Percentiles rank a stretch among this genome's conserved stretches.
Conservation (phyloP, 2,113 vertebrate genomes). For the Bambusicola thoracicus region DNA sequence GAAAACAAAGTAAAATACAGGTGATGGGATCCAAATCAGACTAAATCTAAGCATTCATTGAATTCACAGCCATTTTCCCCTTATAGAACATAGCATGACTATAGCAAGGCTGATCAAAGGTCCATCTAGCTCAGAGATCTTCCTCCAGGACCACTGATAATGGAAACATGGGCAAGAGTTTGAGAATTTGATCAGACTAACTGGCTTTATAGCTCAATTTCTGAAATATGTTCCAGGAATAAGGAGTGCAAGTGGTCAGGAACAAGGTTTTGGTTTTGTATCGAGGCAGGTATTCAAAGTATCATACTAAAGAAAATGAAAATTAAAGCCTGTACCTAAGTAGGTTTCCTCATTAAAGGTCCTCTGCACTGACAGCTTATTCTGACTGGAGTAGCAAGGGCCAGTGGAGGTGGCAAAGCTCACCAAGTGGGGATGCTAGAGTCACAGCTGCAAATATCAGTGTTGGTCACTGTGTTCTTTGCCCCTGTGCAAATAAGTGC, state of each 20-base stretch:
- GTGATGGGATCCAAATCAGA: background rate
- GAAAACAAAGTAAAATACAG: background rate
- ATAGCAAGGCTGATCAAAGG: background rate
- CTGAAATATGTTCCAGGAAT: background rate
- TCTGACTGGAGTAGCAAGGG: background rate
- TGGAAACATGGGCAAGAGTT: background rate
- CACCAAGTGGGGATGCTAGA: background rate
- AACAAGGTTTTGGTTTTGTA: background rate
- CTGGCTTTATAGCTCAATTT: background rate
- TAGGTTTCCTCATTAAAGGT: background rate
- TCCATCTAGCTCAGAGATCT: background rate
- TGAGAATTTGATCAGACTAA: background rate
- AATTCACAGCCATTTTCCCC: background rate
- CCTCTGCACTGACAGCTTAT: background rate
- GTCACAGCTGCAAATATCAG: background rate
- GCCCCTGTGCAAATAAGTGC: background rate
- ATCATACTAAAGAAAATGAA: background rate
- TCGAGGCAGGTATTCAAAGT: background rate
- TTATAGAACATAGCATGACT: background rate
- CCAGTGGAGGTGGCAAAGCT: rapidly evolving
- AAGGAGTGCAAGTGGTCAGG: background rate
- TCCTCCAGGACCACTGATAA: background rate
- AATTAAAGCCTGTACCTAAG: background rate
- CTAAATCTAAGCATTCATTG: background rate
- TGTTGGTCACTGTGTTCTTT: background rate